A percentile compares a stretch with the other conserved stretches of the same genome.
phyloP scores from a whole-genome alignment of 2,888 invertebrate genomes.

The Eucera pruinosa region DNA sequence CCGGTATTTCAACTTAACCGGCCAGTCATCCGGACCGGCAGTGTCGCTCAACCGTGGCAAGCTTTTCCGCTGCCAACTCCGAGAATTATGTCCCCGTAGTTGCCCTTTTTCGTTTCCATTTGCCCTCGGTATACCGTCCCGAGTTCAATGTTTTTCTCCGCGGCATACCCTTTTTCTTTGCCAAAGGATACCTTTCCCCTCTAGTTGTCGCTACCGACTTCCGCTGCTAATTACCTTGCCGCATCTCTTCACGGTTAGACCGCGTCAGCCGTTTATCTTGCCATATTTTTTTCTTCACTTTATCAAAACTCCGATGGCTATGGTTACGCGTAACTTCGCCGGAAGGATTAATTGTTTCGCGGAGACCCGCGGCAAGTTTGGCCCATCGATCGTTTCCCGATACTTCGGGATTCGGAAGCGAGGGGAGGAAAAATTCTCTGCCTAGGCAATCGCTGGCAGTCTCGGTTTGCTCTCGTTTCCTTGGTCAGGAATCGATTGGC shows the following conservation, averaged over 20 bases:
- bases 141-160: neutral
- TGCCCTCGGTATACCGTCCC: neutral
- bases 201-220: neutral
- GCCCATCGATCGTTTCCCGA: constrained; percentile 20
- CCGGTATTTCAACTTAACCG: constrained; percentile 79
- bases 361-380: neutral
- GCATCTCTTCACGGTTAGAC: neutral
- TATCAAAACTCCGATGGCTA: too few relatives aligned
- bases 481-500: constrained; percentile 44
- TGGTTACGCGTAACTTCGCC: too few relatives aligned
- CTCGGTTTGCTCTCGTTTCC: neutral
- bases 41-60: constrained; percentile 74
- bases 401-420: constrained; percentile 17
- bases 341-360: constrained; percentile 15
- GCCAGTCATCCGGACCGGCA: constrained; percentile 72
- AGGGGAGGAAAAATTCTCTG: constrained; percentile 30
- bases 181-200: neutral
- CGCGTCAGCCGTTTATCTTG: constrained; percentile 14
- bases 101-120: constrained; percentile 37
- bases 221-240: constrained; percentile 31
- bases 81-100: constrained; percentile 47
- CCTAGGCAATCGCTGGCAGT: too few relatives aligned
- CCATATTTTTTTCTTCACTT: too few relatives aligned
- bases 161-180: neutral
- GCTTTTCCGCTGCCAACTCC: constrained; percentile 39